phyloP scores from a whole-genome alignment of 2,888 invertebrate species.

The Yponomeuta plumbellus region DNA sequence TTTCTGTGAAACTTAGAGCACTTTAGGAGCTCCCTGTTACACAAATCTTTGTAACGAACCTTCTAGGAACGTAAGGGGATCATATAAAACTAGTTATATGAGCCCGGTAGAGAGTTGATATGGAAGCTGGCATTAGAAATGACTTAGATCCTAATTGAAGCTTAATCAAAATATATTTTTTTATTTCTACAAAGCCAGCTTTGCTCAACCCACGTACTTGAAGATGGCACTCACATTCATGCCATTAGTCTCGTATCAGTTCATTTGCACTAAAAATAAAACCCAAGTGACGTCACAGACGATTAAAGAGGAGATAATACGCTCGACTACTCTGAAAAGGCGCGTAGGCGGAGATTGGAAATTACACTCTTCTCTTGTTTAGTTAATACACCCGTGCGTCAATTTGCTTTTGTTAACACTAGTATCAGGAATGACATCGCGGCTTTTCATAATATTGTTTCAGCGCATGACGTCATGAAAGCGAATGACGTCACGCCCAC shows the following conservation, averaged over 20 bases:
- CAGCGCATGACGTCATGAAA: slow-evolving; percentile 10
- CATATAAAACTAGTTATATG: no score
- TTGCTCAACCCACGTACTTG: neutral
- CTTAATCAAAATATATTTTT: no score
- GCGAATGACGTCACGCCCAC: neutral
- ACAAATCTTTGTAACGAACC: no score
- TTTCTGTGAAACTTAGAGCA: no score
- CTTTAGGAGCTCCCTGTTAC: no score
- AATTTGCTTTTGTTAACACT: slow-evolving; percentile 52
- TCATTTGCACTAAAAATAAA: slow-evolving; percentile 28
- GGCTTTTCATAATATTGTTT: neutral
- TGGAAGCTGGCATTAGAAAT: no score
- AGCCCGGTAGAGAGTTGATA: no score
- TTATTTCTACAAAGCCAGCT: no score
- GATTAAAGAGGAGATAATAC: slow-evolving; percentile 25
- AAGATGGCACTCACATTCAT: neutral
- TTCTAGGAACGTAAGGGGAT: no score
- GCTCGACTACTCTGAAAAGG: slow-evolving; percentile 35
- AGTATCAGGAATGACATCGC: neutral
- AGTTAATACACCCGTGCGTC: slow-evolving; percentile 54
- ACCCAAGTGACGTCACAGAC: slow-evolving; percentile 20
- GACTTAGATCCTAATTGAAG: no score
- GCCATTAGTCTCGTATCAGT: slow-evolving; percentile 22
- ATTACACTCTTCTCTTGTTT: slow-evolving; percentile 32
- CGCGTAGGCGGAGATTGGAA: slow-evolving; percentile 51